A percentile compares a stretch with the other conserved stretches of the same genome.
These are phyloP conservation scores for Marisa cornuarietis DNA, from an alignment of 1,140 invertebrate species.

Conservation along the genomic window DNA sequence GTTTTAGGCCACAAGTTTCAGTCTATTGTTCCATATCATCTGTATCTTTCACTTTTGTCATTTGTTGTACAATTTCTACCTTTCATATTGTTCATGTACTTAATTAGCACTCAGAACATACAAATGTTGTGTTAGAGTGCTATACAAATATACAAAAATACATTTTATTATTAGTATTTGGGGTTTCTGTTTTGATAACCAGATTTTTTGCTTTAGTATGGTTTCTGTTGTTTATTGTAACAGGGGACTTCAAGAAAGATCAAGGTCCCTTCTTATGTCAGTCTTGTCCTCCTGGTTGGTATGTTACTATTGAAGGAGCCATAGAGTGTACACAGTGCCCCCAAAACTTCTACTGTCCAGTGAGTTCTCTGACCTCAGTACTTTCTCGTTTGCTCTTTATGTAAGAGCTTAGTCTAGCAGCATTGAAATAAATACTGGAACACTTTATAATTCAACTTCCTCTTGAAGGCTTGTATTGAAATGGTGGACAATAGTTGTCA, in stretches of 20 bases:
- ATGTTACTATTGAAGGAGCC: neutral
- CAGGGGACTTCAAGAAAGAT: constrained; percentile 4
- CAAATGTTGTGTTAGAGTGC: no score
- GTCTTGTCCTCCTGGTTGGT: constrained; percentile 2
- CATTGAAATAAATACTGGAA: neutral
- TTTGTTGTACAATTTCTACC: no score
- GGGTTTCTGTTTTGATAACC: neutral
- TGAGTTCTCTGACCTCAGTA: neutral
- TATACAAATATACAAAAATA: no score
- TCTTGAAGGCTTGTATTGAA: neutral
- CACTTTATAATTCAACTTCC: neutral
- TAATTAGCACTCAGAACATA: no score
- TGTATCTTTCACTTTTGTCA: no score
- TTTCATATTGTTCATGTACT: no score
- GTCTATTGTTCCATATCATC: no score
- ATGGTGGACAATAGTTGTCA: no score
- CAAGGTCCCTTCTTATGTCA: neutral
- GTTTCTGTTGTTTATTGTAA: neutral
- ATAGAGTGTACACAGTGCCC: constrained; percentile 1
- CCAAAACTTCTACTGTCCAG: constrained; percentile 15
- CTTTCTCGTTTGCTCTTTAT: neutral
- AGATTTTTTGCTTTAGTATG: no score
- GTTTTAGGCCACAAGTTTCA: no score
- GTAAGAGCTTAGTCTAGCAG: no score
- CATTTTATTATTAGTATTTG: neutral